Evolutionary conservation across 2,113 vertebrate species (phyloP).

Genomic region (Anolis carolinensis): DNA sequence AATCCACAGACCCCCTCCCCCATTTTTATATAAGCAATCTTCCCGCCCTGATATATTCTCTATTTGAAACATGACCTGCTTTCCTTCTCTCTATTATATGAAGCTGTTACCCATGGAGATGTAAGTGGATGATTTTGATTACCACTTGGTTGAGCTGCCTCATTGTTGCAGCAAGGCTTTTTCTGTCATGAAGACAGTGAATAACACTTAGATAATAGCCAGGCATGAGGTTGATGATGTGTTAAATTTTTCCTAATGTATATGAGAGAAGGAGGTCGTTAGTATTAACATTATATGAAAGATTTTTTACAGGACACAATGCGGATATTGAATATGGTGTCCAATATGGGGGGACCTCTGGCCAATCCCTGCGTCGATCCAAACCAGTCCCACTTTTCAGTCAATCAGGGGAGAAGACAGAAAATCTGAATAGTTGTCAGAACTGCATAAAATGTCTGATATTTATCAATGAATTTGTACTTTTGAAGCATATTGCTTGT

Average conservation of each 20-base stretch:
- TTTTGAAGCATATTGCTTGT: too few species aligned
- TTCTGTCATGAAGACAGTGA: background rate
- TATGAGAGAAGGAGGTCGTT: constrained; percentile 9
- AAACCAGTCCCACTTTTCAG: too few species aligned
- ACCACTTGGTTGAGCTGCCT: constrained; percentile 9
- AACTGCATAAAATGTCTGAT: too few species aligned
- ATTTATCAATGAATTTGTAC: too few species aligned
- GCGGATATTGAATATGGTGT: background rate
- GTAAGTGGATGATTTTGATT: constrained; percentile 23
- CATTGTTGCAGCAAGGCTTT: constrained; percentile 1
- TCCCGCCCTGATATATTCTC: background rate
- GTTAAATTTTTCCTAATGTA: constrained; percentile 12
- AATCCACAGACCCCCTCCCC: background rate
- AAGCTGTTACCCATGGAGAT: constrained; percentile 16
- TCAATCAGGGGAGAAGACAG: too few species aligned
- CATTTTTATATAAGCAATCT: background rate
- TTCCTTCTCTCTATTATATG: background rate
- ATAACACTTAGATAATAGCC: constrained; percentile 10
- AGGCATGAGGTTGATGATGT: constrained; percentile 11
- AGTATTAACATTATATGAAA: constrained; percentile 11
- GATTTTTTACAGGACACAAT: background rate
- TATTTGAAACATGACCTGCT: background rate
- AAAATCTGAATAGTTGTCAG: too few species aligned
- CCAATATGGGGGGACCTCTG: too few species aligned
- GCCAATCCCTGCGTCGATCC: too few species aligned